Base-by-base conservation (phyloP, 2,888 invertebrate genomes). In the Orgyia antiqua region DNA sequence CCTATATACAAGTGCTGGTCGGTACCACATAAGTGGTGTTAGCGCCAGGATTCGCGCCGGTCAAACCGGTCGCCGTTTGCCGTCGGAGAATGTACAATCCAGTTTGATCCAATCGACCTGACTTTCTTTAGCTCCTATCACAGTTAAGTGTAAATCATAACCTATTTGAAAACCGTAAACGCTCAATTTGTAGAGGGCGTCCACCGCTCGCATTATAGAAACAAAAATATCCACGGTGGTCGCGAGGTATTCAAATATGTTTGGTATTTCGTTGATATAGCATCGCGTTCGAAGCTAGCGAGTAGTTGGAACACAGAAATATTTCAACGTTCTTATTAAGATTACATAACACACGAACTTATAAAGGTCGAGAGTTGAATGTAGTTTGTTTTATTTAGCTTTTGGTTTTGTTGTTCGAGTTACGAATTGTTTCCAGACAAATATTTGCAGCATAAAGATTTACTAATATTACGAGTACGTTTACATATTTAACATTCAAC, bases 11-110 rank as follows among this genome's bases (percentile, higher is more conserved):
- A 6, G 24, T 11, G 12, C 11, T 11, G 34, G 34, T 30, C 38
- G 41, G 51, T 15, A 15, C 15, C 15, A 4, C 58, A 53, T 58
- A 60, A 57, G 54, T 47, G 47, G 56, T 52, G 62, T 58, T 55
- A 64, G 62, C 58, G 68, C 65, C 79, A 75, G 82, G 83, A 82
- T 79, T 77, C 67, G 76, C 78, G 67, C 65, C 68, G 71, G 79
- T 71, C 70, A 73, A 80, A 84, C 83, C 83, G 82, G 83, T 83
- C 71, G 59, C 36, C 45, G 50, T 32, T 36, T 41, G 45, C 35
- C 40, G 55, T 39, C 50, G 52, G 65, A 68, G 76, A 72, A 68
- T 68, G 71, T 68, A 52, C 66, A 69, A 79, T 76, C 80, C 79
- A 74, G 82, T 83, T 74, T 63, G 56, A 55, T 52, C 65, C 67